phyloP scores from a whole-genome alignment of 2,888 invertebrate genomes.

The Machimus atricapillus region DNA sequence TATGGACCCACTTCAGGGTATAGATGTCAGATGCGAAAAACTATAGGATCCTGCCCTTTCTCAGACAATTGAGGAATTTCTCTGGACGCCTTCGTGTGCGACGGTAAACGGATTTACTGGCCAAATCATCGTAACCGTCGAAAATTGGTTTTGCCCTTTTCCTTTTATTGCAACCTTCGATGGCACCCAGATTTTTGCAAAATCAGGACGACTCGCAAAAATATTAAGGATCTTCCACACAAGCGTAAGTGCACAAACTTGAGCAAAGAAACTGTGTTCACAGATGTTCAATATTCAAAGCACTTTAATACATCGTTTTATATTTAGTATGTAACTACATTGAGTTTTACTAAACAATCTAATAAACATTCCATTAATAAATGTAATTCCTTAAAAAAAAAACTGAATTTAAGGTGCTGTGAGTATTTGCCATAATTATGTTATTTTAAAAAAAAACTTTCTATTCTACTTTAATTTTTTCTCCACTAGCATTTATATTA shows the following conservation, averaged over 20 bases:
- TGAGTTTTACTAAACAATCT: too few relatives aligned
- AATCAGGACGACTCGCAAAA: background rate
- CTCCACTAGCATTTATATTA: too few relatives aligned
- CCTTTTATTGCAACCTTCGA: background rate
- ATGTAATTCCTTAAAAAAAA: too few relatives aligned
- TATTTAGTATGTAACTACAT: too few relatives aligned
- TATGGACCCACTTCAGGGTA: conserved; percentile 17
- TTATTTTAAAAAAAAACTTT: too few relatives aligned
- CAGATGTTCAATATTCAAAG: too few relatives aligned
- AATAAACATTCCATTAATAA: too few relatives aligned
- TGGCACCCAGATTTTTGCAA: background rate
- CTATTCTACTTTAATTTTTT: too few relatives aligned
- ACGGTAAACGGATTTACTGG: background rate
- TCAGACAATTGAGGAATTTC: background rate
- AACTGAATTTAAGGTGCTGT: too few relatives aligned
- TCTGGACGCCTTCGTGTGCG: background rate
- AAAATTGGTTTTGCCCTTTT: background rate
- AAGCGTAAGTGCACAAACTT: background rate
- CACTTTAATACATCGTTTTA: too few relatives aligned
- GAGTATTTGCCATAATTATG: too few relatives aligned
- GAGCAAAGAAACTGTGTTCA: background rate
- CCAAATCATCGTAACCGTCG: background rate
- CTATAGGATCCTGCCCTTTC: background rate
- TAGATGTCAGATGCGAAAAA: background rate
- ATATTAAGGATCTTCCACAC: background rate